phyloP scores from a whole-genome alignment of 35 echinoderm and acorn worm genomes.

The Ophiothrix spiculata region DNA sequence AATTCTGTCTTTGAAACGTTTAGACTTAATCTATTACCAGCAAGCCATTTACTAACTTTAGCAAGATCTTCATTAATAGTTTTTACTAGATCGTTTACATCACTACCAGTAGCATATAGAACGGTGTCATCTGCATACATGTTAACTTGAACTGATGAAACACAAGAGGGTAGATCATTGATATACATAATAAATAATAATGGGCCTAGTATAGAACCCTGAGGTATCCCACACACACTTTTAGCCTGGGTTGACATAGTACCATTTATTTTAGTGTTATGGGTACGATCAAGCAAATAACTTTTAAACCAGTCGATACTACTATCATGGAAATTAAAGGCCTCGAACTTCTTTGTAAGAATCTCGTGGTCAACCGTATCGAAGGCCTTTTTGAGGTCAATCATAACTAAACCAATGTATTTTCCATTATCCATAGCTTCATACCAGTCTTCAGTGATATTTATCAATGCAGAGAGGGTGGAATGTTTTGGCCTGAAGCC shows the following conservation, averaged over 20 bases:
- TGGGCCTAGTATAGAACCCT: neutral
- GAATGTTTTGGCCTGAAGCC: conserved; percentile 28
- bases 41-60: neutral
- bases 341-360: neutral
- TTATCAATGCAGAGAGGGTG: neutral
- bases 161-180: neutral
- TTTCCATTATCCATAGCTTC: conserved; percentile 24
- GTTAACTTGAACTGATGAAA: neutral
- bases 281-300: conserved; percentile 8
- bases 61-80: neutral
- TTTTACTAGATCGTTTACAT: neutral
- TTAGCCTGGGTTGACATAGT: neutral
- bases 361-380: neutral
- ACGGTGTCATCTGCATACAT: conserved; percentile 1
- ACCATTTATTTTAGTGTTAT: neutral
- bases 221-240: neutral
- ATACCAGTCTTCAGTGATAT: conserved; percentile 34
- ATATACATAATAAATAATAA: neutral
- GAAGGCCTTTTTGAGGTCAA: conserved; percentile 23
- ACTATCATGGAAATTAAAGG: neutral
- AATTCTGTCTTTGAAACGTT: neutral
- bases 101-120: neutral
- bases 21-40: neutral
- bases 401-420: conserved; percentile 18
- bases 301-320: neutral